phyloP scores from a whole-genome alignment of 2,888 invertebrate species.

The Steromphala cineraria region DNA sequence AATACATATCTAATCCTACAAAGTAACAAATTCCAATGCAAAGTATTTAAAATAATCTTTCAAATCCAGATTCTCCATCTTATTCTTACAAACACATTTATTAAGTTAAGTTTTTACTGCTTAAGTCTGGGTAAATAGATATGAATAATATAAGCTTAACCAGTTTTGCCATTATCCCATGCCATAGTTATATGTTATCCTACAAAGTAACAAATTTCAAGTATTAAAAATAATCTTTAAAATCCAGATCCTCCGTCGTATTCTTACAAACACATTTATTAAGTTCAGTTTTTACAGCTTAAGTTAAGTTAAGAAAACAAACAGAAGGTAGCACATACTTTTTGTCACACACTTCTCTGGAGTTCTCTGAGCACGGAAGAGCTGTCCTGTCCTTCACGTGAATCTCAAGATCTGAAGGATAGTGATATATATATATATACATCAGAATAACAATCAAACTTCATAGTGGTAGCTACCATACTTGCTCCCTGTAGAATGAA shows the following conservation, averaged over 20 bases:
- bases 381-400: background rate
- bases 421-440: background rate
- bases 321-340: background rate
- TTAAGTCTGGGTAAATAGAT: conserved; percentile 37
- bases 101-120: no score
- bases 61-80: no score
- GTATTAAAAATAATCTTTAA: no score
- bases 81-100: no score
- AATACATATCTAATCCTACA: background rate
- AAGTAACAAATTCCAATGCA: background rate
- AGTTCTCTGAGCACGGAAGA: background rate
- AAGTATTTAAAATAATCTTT: background rate
- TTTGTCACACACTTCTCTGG: background rate
- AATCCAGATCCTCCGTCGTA: no score
- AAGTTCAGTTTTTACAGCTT: no score
- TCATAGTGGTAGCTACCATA: background rate
- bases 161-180: no score
- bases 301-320: background rate
- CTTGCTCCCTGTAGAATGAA: no score
- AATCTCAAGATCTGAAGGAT: background rate
- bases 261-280: no score
- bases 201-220: background rate
- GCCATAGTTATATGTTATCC: background rate
- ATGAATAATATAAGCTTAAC: background rate
- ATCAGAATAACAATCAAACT: background rate